These are phyloP conservation scores for Tachysurus fulvidraco DNA, from an alignment of 2,113 vertebrate genomes.

Conservation along the genomic window DNA sequence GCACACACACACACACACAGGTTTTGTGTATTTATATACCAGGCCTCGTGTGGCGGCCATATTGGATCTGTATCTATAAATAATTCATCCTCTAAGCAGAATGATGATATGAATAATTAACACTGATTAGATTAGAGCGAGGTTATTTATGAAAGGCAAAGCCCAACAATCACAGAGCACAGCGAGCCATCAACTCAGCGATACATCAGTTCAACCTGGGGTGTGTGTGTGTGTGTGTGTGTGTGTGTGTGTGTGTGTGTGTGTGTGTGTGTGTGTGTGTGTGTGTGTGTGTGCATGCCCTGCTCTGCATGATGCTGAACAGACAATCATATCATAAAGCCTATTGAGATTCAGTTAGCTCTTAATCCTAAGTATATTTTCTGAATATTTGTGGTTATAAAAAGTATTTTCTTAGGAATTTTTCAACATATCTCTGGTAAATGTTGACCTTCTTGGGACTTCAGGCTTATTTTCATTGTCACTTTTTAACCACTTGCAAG, in stretches of 20 bases:
- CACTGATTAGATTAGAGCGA: constrained; percentile 69
- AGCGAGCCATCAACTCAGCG: constrained; percentile 46
- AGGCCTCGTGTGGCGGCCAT: neutral
- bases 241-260: constrained; percentile 18
- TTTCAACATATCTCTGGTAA: neutral
- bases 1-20: neutral
- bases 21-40: constrained; percentile 13
- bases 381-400: neutral
- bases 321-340: neutral
- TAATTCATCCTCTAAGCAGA: constrained; percentile 61
- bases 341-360: neutral
- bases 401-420: neutral
- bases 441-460: neutral
- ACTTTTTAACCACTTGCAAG: too few species aligned
- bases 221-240: constrained; percentile 27
- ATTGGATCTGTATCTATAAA: constrained; percentile 39
- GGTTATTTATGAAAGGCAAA: constrained; percentile 62
- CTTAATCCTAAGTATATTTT: neutral
- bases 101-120: constrained; percentile 73
- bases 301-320: neutral
- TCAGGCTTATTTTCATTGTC: neutral
- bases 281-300: neutral
- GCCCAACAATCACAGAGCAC: constrained; percentile 50
- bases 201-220: constrained; percentile 28
- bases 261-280: constrained; percentile 22